Base-by-base conservation (phyloP, 1,140 invertebrate genomes). In the Conus ventricosus region DNA sequence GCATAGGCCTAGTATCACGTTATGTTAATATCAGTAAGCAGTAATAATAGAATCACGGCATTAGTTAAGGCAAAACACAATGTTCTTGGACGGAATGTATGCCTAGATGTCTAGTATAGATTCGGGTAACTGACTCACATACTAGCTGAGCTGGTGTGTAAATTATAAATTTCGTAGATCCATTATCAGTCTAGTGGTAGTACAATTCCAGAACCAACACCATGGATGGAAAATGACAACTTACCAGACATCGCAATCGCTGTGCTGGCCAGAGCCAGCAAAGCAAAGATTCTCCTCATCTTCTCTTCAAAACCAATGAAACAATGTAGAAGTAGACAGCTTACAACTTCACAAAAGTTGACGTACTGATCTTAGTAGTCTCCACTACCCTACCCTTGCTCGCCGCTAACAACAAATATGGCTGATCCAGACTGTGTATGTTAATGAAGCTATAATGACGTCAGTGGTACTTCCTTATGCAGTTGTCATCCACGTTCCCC, bases 371-470 rank as follows among this genome's bases (percentile, higher is more conserved):
- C 23, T 11, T 78, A 10, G 8, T 78, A 25, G n/a, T 78, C 57
- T 60, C 57, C 57, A 71, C 6, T 23, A n/a, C 57, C 57, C 6
- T 55, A 54, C 20, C 4, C 80, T 55, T 15, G 10, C 39, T 76
- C 54, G 53, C 71, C 51, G 67, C 54, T 76, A 57, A 90, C 84
- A 87, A 90, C 84, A 90, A 90, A 90, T 89, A 90, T 90, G 89
- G 89, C 89, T 85, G 89, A 87, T 78, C 71, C 85, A 87, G 71
- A 86, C 80, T 88, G 82, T 88, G 82, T 86, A 90, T 90, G 89
- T 57, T 90, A 90, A 90, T 90, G 89, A 88, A 88, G 81, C n/a
- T 86, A 53, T 71, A 54, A 89, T 90, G 89, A 90, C 89, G 89
- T 90, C 87, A 90, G 67, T 25, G 25, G 85, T 83, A 76, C 60